Evolutionary conservation across 2,113 vertebrate genomes (phyloP).

Genomic region (Microcebus lehilahytsara): DNA sequence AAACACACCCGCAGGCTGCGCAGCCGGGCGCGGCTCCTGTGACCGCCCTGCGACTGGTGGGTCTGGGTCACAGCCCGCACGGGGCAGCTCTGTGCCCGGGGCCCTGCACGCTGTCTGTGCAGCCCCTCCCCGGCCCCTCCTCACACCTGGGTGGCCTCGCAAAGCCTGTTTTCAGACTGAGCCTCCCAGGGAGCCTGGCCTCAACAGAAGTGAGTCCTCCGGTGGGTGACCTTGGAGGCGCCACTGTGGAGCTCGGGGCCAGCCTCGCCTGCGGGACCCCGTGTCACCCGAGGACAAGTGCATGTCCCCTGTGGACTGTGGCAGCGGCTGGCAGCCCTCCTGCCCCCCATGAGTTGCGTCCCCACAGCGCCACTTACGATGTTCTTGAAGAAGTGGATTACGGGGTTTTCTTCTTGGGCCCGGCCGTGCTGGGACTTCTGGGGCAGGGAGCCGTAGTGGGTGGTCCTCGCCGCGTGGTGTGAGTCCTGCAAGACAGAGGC

Average conservation of each 20-base stretch:
- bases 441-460: conserved; percentile 88
- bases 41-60: background rate
- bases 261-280: rapidly evolving
- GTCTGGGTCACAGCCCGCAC: too few relatives aligned
- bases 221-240: background rate
- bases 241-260: too few relatives aligned
- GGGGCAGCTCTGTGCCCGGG: rapidly evolving
- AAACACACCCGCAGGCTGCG: rapidly evolving
- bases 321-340: rapidly evolving
- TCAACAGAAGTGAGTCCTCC: background rate
- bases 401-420: conserved; percentile 92
- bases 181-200: background rate
- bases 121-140: rapidly evolving
- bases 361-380: conserved; percentile 87
- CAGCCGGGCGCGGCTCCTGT: rapidly evolving
- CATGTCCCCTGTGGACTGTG: rapidly evolving
- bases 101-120: rapidly evolving
- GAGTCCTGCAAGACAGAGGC: conserved; percentile 83
- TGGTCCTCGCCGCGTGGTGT: conserved; percentile 82
- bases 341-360: too few relatives aligned
- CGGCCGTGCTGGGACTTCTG: conserved; percentile 92
- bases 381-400: conserved; percentile 98
- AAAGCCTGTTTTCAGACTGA: background rate
- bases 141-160: rapidly evolving
- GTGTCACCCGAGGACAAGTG: rapidly evolving